Evolutionary conservation across 1,140 invertebrate species (phyloP).

Genomic region (Coelopa frigida): DNA sequence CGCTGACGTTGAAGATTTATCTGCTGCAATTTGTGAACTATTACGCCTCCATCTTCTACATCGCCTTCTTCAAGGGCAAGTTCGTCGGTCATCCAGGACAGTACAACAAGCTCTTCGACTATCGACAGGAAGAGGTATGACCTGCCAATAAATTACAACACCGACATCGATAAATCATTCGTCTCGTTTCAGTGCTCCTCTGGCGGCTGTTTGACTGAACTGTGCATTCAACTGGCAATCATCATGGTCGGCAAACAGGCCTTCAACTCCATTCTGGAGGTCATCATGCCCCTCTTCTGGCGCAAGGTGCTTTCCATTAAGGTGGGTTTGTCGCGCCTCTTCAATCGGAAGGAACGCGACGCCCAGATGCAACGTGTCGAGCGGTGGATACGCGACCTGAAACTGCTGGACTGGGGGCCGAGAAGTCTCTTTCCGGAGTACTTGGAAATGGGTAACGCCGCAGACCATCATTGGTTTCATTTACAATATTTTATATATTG

Average conservation of each 20-base stretch:
- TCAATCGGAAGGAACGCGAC: conserved; percentile 29
- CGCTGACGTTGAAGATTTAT: conserved; percentile 94
- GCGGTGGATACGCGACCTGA: conserved; percentile 88
- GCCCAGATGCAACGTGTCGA: conserved; percentile 45
- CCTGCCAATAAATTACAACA: not conserved
- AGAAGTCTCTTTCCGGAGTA: conserved; percentile 94
- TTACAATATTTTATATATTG: not conserved
- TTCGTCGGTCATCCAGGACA: conserved; percentile 76
- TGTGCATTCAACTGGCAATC: conserved; percentile 87
- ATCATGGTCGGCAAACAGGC: conserved; percentile 96
- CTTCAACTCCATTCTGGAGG: conserved; percentile 83
- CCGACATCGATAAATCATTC: conserved; percentile 2
- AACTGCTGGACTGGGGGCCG: conserved; percentile 80
- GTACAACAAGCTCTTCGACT: conserved; percentile 68
- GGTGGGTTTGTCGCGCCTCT: conserved; percentile 29
- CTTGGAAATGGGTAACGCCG: conserved; percentile 82
- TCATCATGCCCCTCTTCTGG: conserved; percentile 64
- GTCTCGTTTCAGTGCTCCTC: conserved; percentile 57
- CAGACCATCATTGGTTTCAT: not conserved
- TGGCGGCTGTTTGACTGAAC: conserved; percentile 84
- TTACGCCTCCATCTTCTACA: conserved; percentile 97
- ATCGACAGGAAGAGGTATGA: conserved; percentile 75
- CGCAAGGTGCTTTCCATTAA: conserved; percentile 66
- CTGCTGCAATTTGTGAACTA: conserved; percentile 97
- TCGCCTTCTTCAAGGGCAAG: conserved; percentile 96